Conservation (phyloP, 2,113 vertebrate genomes). For the Nanger granti region DNA sequence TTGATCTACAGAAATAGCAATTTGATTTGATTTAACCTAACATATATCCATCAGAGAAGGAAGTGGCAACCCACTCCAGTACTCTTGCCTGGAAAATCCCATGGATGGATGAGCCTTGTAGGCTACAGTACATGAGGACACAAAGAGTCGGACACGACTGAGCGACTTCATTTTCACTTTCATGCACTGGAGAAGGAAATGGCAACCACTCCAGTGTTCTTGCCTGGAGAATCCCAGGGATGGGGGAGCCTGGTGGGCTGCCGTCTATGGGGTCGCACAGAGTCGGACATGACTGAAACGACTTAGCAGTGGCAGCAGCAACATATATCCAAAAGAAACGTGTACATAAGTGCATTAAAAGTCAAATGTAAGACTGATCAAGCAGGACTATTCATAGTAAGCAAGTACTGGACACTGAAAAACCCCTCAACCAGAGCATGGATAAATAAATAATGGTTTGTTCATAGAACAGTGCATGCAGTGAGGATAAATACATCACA, state of each 20-base stretch:
- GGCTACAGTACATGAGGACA: not conserved
- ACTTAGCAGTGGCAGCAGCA: not conserved
- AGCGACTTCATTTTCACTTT: not conserved
- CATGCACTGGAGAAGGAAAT: not conserved
- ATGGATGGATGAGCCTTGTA: not conserved
- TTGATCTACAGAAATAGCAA: not conserved
- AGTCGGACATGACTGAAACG: not conserved
- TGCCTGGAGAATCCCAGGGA: not conserved
- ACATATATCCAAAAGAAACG: slow-evolving; percentile 3
- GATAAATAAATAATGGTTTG: not conserved
- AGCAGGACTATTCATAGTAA: not conserved
- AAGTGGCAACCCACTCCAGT: not conserved
- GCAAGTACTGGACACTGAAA: not conserved
- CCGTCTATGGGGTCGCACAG: accelerated
- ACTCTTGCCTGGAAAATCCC: not conserved
- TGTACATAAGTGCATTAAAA: not conserved
- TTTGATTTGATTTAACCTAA: not conserved
- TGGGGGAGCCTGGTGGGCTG: not conserved
- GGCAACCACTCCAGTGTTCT: not conserved
- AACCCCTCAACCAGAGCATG: not conserved
- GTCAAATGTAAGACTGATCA: not conserved
- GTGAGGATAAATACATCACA: not conserved
- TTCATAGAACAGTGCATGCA: not conserved
- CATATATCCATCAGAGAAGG: not conserved
- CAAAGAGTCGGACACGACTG: accelerated